phyloP scores from a whole-genome alignment of 2,888 invertebrate species.

The Leptinotarsa haldemani region DNA sequence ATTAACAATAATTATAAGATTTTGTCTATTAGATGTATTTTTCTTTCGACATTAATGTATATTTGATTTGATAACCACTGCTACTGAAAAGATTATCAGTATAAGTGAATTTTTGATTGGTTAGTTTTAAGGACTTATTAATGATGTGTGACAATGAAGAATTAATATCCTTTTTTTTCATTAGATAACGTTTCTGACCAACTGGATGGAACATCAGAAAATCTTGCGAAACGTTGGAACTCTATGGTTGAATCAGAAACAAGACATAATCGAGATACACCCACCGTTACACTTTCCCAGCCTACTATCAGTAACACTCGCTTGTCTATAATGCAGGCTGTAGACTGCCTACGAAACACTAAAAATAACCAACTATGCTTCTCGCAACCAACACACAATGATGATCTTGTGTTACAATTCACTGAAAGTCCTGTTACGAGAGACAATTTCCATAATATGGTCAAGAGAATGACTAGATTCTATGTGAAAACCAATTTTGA shows the following conservation, averaged over 20 bases:
- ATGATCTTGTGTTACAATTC: constrained; percentile 79
- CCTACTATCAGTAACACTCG: constrained; percentile 49
- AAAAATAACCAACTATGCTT: constrained; percentile 70
- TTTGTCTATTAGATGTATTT: too few relatives aligned
- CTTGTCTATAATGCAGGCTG: constrained; percentile 49
- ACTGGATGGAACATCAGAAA: constrained; percentile 32
- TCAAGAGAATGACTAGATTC: constrained; percentile 93
- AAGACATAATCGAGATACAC: constrained; percentile 58
- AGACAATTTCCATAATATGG: constrained; percentile 81
- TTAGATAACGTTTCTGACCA: constrained; percentile 31
- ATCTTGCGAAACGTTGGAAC: constrained; percentile 52
- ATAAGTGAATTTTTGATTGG: neutral
- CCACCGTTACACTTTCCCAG: constrained; percentile 59
- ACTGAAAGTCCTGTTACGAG: constrained; percentile 66
- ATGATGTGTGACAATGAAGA: neutral
- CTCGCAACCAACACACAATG: constrained; percentile 88
- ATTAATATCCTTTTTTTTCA: neutral
- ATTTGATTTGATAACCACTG: too few relatives aligned
- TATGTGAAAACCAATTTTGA: constrained; percentile 80
- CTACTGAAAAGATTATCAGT: too few relatives aligned
- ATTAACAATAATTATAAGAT: too few relatives aligned
- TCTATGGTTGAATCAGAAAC: constrained; percentile 66
- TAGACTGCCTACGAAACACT: constrained; percentile 48
- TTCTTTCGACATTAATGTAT: too few relatives aligned
- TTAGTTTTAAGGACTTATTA: neutral